phyloP scores from a whole-genome alignment of 2,888 invertebrate species.

The Pollenia amentaria region DNA sequence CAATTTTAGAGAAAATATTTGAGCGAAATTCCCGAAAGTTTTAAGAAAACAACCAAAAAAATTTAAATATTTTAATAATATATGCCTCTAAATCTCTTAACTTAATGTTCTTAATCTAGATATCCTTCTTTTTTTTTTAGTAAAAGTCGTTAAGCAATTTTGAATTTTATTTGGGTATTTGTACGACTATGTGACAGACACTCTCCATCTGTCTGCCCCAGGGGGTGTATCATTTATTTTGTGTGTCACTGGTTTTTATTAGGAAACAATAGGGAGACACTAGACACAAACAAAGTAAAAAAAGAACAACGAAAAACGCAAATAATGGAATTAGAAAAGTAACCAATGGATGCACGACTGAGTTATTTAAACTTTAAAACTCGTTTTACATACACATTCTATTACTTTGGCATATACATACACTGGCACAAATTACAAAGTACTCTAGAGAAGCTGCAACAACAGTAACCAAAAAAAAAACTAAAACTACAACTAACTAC shows the following conservation, averaged over 20 bases:
- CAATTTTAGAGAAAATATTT: no score
- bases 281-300: constrained; percentile 38
- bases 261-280: constrained; percentile 39
- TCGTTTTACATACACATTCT: constrained; percentile 42
- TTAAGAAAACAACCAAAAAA: no score
- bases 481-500: constrained; percentile 45
- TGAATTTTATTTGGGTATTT: not conserved
- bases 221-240: constrained; percentile 51
- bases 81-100: no score
- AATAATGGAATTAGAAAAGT: constrained; percentile 74
- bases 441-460: constrained; percentile 45
- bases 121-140: not conserved
- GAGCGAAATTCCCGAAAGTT: no score
- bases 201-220: not conserved
- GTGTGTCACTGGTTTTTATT: constrained; percentile 53
- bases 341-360: constrained; percentile 81
- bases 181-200: not conserved
- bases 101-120: not conserved
- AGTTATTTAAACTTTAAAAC: constrained; percentile 82
- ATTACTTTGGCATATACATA: not conserved
- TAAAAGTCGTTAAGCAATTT: constrained; percentile 7
- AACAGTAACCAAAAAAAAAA: constrained; percentile 40
- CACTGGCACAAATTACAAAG: constrained; percentile 43
- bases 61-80: no score
- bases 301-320: constrained; percentile 44